A percentile compares a stretch with the other conserved stretches of the same genome.
Conservation (phyloP, 2,888 invertebrate species). For the Mylabris sibirica region DNA sequence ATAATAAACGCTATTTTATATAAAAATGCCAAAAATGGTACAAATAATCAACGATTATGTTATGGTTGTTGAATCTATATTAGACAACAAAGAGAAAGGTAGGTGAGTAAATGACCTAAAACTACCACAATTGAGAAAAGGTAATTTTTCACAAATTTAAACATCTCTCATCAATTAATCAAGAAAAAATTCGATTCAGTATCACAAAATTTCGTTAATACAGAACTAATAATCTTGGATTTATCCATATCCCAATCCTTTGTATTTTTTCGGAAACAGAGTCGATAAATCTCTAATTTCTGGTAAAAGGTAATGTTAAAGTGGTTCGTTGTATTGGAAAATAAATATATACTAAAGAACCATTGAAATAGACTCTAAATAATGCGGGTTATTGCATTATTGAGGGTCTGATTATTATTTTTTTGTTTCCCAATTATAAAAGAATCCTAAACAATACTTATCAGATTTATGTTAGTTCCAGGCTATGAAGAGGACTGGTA, state of each 20-base stretch:
- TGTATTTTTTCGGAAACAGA: not conserved
- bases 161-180: not conserved
- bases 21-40: too few species aligned
- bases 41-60: not conserved
- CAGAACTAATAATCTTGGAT: not conserved
- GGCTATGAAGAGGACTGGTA: slow-evolving; percentile 59
- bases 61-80: not conserved
- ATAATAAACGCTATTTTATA: too few species aligned
- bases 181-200: not conserved
- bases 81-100: slow-evolving; percentile 5
- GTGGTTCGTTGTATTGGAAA: not conserved
- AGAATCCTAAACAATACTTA: slow-evolving; percentile 37
- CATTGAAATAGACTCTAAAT: not conserved
- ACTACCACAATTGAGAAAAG: slow-evolving; percentile 7
- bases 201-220: slow-evolving; percentile 13
- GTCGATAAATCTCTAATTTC: not conserved
- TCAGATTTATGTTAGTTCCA: slow-evolving; percentile 56
- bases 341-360: not conserved
- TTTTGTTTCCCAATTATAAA: slow-evolving; percentile 1
- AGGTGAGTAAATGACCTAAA: slow-evolving; percentile 18
- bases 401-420: not conserved
- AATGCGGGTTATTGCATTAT: not conserved
- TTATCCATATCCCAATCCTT: not conserved
- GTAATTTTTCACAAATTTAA: slow-evolving; percentile 6
- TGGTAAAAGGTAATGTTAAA: slow-evolving; percentile 24